Percentiles rank a stretch among this genome's conserved stretches.
These are phyloP conservation scores for Thumatha senex DNA, from an alignment of 2,888 invertebrate species.

Conservation along the genomic window DNA sequence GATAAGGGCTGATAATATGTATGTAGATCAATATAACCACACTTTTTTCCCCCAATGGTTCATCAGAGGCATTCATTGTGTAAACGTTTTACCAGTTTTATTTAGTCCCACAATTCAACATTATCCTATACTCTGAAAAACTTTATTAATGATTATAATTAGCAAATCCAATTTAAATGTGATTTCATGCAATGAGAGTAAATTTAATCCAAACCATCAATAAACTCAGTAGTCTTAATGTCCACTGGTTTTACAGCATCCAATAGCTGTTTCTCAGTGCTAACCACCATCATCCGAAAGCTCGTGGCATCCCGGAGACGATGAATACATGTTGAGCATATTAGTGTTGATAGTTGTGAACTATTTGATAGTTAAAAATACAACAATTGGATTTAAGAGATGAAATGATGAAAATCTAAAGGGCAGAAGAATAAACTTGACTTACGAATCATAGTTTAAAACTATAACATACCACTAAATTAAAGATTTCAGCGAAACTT, in stretches of 20 bases:
- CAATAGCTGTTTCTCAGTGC: conserved; percentile 52
- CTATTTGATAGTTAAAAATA: conserved; percentile 58
- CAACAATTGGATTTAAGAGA: too few species aligned
- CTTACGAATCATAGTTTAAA: not conserved
- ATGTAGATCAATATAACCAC: too few species aligned
- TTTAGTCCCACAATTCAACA: too few species aligned
- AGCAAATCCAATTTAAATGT: too few species aligned
- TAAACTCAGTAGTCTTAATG: not conserved
- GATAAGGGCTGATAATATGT: too few species aligned
- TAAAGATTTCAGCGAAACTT: conserved; percentile 60
- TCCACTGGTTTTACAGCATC: conserved; percentile 16
- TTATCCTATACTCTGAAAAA: too few species aligned
- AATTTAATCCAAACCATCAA: conserved; percentile 1
- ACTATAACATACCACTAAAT: conserved; percentile 59
- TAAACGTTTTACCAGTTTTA: too few species aligned
- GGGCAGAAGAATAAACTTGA: not conserved
- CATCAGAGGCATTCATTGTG: too few species aligned
- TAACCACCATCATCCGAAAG: conserved; percentile 55
- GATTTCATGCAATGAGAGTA: too few species aligned
- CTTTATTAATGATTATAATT: too few species aligned
- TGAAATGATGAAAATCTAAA: not conserved
- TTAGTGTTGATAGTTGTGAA: conserved; percentile 39
- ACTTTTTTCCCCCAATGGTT: too few species aligned
- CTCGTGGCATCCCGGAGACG: conserved; percentile 53
- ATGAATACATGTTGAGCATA: conserved; percentile 54